Evolutionary conservation across 2,888 invertebrate species (phyloP).

Genomic region (Mimumesa dahlbomi): DNA sequence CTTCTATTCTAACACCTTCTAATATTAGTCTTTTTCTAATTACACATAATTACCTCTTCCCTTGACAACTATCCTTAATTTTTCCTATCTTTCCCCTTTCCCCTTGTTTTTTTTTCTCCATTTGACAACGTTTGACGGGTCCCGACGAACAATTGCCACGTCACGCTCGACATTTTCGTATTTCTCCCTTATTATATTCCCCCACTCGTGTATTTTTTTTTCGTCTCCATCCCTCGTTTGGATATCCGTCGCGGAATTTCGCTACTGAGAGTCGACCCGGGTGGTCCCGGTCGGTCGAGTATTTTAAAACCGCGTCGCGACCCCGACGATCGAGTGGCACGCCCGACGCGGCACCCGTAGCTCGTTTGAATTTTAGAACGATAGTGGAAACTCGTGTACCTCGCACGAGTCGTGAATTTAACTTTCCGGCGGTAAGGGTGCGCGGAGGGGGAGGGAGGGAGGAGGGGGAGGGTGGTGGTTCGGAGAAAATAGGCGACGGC

Average conservation of each 20-base stretch:
- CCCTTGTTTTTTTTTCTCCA: too few species aligned
- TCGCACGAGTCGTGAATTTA: constrained; percentile 64
- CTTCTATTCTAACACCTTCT: too few species aligned
- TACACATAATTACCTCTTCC: too few species aligned
- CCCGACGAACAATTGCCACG: background rate
- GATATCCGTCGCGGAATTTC: constrained; percentile 25
- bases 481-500: too few species aligned
- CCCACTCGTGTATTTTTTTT: too few species aligned
- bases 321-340: constrained; percentile 56
- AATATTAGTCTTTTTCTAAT: too few species aligned
- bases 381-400: constrained; percentile 70
- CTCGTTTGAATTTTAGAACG: constrained; percentile 71
- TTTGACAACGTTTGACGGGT: background rate
- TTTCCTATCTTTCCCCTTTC: background rate
- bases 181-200: too few species aligned
- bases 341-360: constrained; percentile 47
- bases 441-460: constrained; percentile 16
- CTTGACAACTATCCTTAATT: too few species aligned
- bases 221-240: background rate
- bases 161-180: constrained; percentile 4
- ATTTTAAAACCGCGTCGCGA: constrained; percentile 62
- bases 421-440: constrained; percentile 55
- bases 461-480: too few species aligned
- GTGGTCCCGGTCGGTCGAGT: constrained; percentile 37
- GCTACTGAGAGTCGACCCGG: constrained; percentile 20